Evolutionary conservation across 2,113 vertebrate species (phyloP).

Genomic region (Rutilus rutilus): DNA sequence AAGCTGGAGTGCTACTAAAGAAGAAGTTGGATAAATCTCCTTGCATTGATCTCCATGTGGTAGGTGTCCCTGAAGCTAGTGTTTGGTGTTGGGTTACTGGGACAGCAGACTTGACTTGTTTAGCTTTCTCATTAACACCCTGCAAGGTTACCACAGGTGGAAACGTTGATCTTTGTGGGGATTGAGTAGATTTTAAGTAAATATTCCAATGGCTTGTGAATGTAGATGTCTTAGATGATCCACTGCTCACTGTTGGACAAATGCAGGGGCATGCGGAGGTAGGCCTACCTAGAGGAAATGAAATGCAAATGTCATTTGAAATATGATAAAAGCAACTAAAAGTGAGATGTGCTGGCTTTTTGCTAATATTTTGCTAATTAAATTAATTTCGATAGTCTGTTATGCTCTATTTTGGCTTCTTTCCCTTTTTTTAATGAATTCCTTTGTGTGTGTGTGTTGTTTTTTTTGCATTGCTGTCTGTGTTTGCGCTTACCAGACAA

Average conservation of each 20-base stretch:
- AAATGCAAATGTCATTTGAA: neutral
- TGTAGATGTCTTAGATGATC: neutral
- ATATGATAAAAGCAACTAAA: neutral
- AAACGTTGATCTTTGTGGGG: neutral
- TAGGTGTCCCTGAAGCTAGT: neutral
- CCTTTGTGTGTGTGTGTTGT: too few species aligned
- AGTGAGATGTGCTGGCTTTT: neutral
- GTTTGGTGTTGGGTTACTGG: neutral
- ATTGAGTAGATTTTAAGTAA: conserved; percentile 15
- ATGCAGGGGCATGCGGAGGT: conserved; percentile 50
- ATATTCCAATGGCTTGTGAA: conserved; percentile 45
- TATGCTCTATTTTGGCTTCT: neutral
- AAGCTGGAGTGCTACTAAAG: neutral
- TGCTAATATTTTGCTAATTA: neutral
- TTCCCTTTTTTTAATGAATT: neutral
- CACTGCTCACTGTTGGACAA: conserved; percentile 39
- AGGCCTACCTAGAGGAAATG: conserved; percentile 45
- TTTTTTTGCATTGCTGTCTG: neutral
- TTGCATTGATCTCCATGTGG: neutral
- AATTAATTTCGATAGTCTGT: neutral
- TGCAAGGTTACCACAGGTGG: neutral
- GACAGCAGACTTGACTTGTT: neutral
- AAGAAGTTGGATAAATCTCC: conserved; percentile 7
- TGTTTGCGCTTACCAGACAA: neutral
- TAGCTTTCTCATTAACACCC: neutral